Conservation (phyloP, 2,888 invertebrate genomes). For the Lochmaea capreae region DNA sequence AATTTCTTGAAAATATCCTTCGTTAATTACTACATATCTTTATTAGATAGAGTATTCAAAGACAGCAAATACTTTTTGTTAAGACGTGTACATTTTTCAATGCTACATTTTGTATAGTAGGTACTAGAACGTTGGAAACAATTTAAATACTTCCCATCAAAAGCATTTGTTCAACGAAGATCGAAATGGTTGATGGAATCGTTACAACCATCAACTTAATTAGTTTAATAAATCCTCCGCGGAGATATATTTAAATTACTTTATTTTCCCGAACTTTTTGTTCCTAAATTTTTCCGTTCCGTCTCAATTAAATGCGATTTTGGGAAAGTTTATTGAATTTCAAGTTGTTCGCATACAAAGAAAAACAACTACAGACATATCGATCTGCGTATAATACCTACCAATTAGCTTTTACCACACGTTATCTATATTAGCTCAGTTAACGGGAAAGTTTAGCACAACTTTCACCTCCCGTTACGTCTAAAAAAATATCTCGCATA, state of each 20-base stretch:
- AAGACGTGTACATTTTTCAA: too few species aligned
- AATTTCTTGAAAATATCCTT: constrained; percentile 23
- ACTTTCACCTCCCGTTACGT: background rate
- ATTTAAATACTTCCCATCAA: background rate
- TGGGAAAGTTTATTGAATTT: too few species aligned
- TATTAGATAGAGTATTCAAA: background rate
- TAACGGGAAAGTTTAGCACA: background rate
- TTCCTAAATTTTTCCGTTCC: background rate
- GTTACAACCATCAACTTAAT: constrained; percentile 22
- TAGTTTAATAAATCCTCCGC: constrained; percentile 5
- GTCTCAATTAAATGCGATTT: background rate
- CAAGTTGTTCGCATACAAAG: too few species aligned
- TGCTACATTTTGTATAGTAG: too few species aligned
- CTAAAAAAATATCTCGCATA: constrained; percentile 3
- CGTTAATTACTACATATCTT: constrained; percentile 15
- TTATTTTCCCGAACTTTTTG: background rate
- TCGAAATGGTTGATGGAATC: constrained; percentile 7
- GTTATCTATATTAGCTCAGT: background rate
- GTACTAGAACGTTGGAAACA: too few species aligned
- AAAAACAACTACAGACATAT: too few species aligned
- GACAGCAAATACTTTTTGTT: background rate
- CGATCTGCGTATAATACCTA: background rate
- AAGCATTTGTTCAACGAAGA: constrained; percentile 21
- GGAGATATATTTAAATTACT: constrained; percentile 7
- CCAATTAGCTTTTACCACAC: background rate